Base-by-base conservation (phyloP, 2,888 invertebrate species). In the Tetramorium bicarinatum region DNA sequence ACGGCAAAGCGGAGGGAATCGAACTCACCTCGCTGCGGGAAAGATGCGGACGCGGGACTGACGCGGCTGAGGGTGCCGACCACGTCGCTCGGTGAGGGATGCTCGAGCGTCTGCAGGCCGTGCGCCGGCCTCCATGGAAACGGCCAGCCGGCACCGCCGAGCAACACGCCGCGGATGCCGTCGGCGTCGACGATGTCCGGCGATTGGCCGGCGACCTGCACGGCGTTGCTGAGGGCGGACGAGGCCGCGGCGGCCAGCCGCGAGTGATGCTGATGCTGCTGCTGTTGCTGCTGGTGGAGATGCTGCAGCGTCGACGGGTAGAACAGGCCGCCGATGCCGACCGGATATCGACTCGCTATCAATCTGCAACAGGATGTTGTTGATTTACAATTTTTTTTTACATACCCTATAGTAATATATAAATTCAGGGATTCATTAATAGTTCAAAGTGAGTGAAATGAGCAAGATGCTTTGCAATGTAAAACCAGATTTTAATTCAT, bases 101-200 rank as follows among this genome's bases (percentile, higher is more conserved):
- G 95, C 82, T 94, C 94, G 84, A 94, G 93, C 59, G 93, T 91
- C 77, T 94, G 94, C 71, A 94, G 88, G 49, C 93, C 92, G 85
- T 93, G 94, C 64, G 94, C 88, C 72, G 94, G 92, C 91, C 93
- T 93, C 95, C 95, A 95, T 87, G 94, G 93, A 91, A 95, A 95
- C 86, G 95, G 93, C 95, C 95, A 95, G 82, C 93, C 93, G 66
- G 92, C 91, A 88, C 93, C 89, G 81, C 87, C 87, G 69, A 94
- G 93, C 66, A 94, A 87, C 62, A 94, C 94, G 56, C 93, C 92
- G 44, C 94, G 92, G 82, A 94, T 93, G 25, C 93, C 93, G 82
- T 94, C 94, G 84, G 92, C 91, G 61, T 93, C 87, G 80, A 91
- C 90, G 83, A 93, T 92, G 81, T 94, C 93, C 83, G 91, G 84